Conservation (phyloP, 2,797 vertebrate genomes). For the Sebastes taczanowskii region DNA sequence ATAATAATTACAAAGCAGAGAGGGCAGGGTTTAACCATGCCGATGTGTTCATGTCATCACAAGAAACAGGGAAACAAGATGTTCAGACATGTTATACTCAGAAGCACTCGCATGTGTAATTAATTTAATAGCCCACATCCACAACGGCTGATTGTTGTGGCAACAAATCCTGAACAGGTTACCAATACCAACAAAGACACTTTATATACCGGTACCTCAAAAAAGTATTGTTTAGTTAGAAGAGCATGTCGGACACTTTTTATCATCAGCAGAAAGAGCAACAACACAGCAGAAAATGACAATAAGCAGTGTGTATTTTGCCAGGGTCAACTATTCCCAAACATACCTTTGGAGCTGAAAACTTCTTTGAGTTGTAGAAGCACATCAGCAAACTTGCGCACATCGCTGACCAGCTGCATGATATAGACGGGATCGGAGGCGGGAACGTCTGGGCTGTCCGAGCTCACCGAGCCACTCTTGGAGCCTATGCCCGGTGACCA, state of each 20-base stretch:
- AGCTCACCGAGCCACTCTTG: slow-evolving; percentile 83
- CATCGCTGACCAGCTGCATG: slow-evolving; percentile 94
- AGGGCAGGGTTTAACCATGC: neutral
- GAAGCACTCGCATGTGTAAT: neutral
- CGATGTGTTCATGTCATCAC: neutral
- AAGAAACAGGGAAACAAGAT: neutral
- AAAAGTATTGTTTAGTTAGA: neutral
- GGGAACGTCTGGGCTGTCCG: slow-evolving; percentile 80
- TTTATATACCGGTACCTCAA: neutral
- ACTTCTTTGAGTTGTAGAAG: slow-evolving; percentile 94
- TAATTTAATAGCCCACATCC: slow-evolving; percentile 10
- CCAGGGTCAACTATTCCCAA: neutral
- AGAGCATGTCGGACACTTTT: neutral
- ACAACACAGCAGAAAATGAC: neutral
- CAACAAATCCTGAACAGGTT: slow-evolving; percentile 35
- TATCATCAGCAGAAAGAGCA: neutral
- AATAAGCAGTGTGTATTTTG: neutral
- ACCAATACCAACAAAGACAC: neutral
- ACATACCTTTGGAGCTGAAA: slow-evolving; percentile 90
- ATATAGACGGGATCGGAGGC: slow-evolving; percentile 91
- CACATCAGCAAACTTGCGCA: slow-evolving; percentile 93
- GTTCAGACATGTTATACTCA: neutral
- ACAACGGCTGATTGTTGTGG: slow-evolving; percentile 5
- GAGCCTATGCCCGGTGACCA: slow-evolving; percentile 82
- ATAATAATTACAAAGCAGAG: neutral